Base-by-base conservation (phyloP, 2,113 vertebrate genomes). In the Ariopsis seemanni region DNA sequence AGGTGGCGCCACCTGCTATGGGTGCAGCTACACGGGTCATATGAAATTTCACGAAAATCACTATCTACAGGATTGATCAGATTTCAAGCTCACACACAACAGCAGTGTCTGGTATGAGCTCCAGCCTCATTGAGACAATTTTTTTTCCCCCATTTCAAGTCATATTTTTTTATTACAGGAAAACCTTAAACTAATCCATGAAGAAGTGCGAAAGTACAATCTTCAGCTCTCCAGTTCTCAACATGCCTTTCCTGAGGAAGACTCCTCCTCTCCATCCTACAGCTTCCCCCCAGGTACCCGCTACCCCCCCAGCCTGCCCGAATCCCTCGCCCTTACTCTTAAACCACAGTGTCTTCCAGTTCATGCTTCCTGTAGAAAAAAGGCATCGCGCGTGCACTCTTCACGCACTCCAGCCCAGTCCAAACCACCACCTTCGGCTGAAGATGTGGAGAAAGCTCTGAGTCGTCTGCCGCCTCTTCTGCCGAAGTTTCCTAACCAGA, bases 111-210 rank as follows among this genome's bases (percentile, higher is more conserved):
- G 34, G 34, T 42, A 42, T 42, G 34, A 42, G 34, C 34, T 42
- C 34, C 34, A 42, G 2, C 11, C 62, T 0, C 2, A 65, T n/a
- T n/a, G n/a, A n/a, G 22, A 15, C 17, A 7, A 71, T n/a, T 52
- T n/a, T 0, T 15, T 53, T 67, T 2, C 18, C 4, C 79, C 53
- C 11, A 17, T 72, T 42, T 50, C 22, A 12, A 14, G 12, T 82
- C 20, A 11, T 1, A 25, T 50, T 72, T 87, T 57, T 25, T 88
- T 17, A 34, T 69, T 85, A 75, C 69, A 99, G 98, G 94, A 96
- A 69, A 99, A 97, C 90, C 92, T 98, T 65, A 95, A 96, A 0
- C 91, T 95, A 83, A 96, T 99, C 90, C 94, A 94, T 62, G 15
- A 90, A 72, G 0, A 53, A 91, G 91, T 95, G 91, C 90, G 91